A percentile compares a stretch with the other conserved stretches of the same genome.
Conservation (phyloP, 2,797 vertebrate genomes). For the Lithobates sylvaticus region DNA sequence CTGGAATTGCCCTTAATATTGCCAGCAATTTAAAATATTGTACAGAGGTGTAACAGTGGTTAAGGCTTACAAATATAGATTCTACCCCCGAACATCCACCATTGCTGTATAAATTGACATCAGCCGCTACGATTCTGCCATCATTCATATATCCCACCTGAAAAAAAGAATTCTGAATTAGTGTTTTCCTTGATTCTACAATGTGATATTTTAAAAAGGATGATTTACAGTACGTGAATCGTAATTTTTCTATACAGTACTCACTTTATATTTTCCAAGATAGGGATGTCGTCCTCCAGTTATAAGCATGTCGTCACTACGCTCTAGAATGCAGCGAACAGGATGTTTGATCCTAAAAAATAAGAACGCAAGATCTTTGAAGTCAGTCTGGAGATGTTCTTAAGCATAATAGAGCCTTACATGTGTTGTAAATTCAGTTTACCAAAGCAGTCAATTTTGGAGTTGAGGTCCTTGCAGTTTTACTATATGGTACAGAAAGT, state of each 20-base stretch:
- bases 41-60: no score
- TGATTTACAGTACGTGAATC: neutral
- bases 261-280: constrained; percentile 66
- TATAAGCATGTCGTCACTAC: constrained; percentile 68
- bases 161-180: constrained; percentile 15
- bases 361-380: neutral
- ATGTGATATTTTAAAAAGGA: no score
- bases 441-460: no score
- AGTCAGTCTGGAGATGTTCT: neutral
- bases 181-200: neutral
- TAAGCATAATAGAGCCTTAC: neutral
- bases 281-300: constrained; percentile 69
- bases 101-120: constrained; percentile 70
- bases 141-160: constrained; percentile 73
- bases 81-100: constrained; percentile 67
- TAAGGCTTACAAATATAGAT: constrained; percentile 66
- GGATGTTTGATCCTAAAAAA: constrained; percentile 63
- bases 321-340: constrained; percentile 63
- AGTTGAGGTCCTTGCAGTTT: no score
- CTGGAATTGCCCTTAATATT: no score
- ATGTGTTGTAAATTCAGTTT: no score
- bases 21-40: neutral
- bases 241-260: neutral
- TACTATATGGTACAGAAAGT: no score
- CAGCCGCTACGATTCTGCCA: constrained; percentile 71